Base-by-base conservation (phyloP, 2,888 invertebrate species). In the Toxonevra muliebris region DNA sequence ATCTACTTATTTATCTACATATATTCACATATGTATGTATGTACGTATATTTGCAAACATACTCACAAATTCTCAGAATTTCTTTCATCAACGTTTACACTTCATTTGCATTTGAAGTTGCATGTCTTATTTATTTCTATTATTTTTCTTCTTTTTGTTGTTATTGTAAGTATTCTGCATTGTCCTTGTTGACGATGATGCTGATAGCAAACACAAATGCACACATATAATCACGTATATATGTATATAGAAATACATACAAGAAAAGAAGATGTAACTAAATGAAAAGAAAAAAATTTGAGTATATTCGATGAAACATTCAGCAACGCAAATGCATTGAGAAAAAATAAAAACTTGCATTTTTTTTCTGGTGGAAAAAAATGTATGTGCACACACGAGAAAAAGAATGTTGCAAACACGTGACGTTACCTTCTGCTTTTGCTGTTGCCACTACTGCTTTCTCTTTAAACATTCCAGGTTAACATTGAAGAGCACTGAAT, bases 301-400 rank as follows among this genome's bases (percentile, higher is more conserved):
- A 72, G 71, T 74, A 73, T 71, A 76, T 75, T 72, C 76, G 76
- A 78, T 77, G 79, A 78, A 76, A 78, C 76, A 76, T 78, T 79
- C 78, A 78, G 71, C 62, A 78, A 76, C 76, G 2, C 2, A 48
- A n/a, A 53, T 17, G 53, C 11, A n/a, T 11, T 12, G 53, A 1
- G 53, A 11, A 53, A 19, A 53, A 17, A 53, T 30, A 30, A 30
- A 30, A 4, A 30, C 30, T 30, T 30, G 30, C 2, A 30, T 30
- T 4, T 30, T 7, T 2, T 30, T 7, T 30, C 3, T 30, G 7
- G 48, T 15, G 11, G 48, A 48, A 48, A 48, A 30, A 48, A 48
- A 7, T 30, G 30, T 30, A 30, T 30, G 30, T 30, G 30, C 30
- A 30, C 30, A 30, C 30, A 30, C 30, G 30, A 30, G 3, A 30